These are phyloP conservation scores for Podarcis siculus DNA, from an alignment of 2,797 vertebrate species.

Conservation along the genomic window DNA sequence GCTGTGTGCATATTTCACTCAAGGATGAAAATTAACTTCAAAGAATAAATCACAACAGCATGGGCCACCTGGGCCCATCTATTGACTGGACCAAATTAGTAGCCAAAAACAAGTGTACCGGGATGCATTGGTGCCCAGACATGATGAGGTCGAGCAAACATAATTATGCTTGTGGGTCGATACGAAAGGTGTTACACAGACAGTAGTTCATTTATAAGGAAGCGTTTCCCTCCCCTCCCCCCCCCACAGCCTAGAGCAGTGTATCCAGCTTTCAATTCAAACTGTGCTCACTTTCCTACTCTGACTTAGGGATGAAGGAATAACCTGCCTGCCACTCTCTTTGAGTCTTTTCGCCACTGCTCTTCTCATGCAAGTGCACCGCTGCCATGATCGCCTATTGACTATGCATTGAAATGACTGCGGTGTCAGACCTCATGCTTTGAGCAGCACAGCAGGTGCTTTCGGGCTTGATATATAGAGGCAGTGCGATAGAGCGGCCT, in stretches of 20 bases:
- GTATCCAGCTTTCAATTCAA: background rate
- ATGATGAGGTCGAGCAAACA: constrained; percentile 1
- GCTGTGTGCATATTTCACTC: background rate
- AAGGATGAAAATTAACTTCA: constrained; percentile 13
- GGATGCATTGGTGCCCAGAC: constrained; percentile 9
- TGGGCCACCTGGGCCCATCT: background rate
- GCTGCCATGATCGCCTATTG: constrained; percentile 16
- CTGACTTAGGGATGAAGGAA: constrained; percentile 3
- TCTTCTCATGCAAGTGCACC: background rate
- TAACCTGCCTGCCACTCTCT: background rate
- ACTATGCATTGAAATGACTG: constrained; percentile 28
- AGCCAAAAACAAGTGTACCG: constrained; percentile 3
- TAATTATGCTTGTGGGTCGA: background rate
- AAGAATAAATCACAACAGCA: background rate
- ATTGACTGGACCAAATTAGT: constrained; percentile 23
- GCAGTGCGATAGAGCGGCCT: constrained; percentile 15
- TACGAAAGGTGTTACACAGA: background rate
- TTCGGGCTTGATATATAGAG: constrained; percentile 16
- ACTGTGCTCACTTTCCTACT: constrained; percentile 1
- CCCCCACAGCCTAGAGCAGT: background rate
- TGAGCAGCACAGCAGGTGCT: constrained; percentile 38
- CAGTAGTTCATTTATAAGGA: constrained; percentile 32
- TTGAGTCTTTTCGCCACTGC: constrained; percentile 8
- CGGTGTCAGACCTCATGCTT: constrained; percentile 26
- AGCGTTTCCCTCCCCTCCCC: constrained; percentile 3